These are phyloP conservation scores for Sinocyclocheilus anophthalmus DNA, from an alignment of 2,113 vertebrate genomes.

Conservation along the genomic window DNA sequence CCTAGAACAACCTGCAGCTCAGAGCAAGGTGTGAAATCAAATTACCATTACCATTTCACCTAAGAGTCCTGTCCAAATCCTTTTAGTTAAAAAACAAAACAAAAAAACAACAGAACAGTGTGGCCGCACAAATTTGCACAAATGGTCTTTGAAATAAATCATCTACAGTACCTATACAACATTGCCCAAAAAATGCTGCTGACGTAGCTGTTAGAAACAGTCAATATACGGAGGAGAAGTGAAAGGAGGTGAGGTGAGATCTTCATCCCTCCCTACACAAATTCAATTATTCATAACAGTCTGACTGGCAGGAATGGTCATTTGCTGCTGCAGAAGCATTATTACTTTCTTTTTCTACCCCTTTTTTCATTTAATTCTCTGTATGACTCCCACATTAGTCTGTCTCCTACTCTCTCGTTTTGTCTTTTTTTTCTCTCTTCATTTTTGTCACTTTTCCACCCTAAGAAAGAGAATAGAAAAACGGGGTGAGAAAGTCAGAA, in stretches of 20 bases:
- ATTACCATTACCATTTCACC: background rate
- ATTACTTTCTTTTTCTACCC: background rate
- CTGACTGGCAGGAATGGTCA: slow-evolving; percentile 14
- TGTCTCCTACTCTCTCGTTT: background rate
- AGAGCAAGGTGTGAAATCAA: slow-evolving; percentile 54
- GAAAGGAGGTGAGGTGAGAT: slow-evolving; percentile 22
- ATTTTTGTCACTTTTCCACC: slow-evolving; percentile 7
- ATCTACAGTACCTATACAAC: background rate
- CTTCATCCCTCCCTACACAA: slow-evolving; percentile 19
- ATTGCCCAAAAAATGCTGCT: background rate
- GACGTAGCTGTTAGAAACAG: background rate
- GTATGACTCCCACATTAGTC: slow-evolving; percentile 3
- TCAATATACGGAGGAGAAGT: slow-evolving; percentile 22
- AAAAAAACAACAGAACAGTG: no score
- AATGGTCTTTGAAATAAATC: background rate
- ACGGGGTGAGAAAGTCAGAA: background rate
- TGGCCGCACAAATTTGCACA: no score
- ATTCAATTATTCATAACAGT: slow-evolving; percentile 41
- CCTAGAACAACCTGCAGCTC: slow-evolving; percentile 34
- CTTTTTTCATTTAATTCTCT: slow-evolving; percentile 25
- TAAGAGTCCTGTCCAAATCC: no score
- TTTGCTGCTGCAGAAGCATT: background rate
- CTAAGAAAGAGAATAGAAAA: slow-evolving; percentile 24
- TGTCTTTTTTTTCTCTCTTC: background rate
- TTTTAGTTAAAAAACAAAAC: no score